phyloP scores from a whole-genome alignment of 2,888 invertebrate species.

The Latheticus oryzae region DNA sequence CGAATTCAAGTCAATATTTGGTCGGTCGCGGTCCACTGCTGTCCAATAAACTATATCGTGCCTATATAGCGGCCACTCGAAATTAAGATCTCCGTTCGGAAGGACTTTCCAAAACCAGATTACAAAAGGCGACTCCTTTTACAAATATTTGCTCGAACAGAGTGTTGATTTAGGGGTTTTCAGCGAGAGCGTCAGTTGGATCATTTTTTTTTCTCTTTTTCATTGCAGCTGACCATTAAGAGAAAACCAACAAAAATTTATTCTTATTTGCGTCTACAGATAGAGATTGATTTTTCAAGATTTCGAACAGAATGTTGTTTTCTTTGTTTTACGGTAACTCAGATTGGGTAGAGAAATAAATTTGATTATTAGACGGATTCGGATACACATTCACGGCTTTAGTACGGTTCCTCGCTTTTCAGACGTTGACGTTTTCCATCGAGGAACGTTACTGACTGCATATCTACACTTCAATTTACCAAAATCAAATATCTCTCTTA shows the following conservation, averaged over 20 bases:
- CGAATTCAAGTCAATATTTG: constrained; percentile 49
- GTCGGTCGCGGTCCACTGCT: constrained; percentile 45
- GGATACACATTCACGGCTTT: constrained; percentile 7
- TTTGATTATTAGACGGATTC: constrained; percentile 13
- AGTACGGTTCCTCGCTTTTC: background rate
- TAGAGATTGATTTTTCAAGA: constrained; percentile 3
- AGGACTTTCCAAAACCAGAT: constrained; percentile 19
- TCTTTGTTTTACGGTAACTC: constrained; percentile 8
- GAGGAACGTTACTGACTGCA: background rate
- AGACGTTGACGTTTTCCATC: constrained; percentile 1
- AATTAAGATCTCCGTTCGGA: constrained; percentile 40
- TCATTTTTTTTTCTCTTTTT: constrained; percentile 7
- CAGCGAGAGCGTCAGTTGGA: constrained; percentile 3
- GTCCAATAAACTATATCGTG: constrained; percentile 48
- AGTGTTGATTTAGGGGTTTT: constrained; percentile 22
- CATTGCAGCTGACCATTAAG: no score
- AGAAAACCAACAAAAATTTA: no score
- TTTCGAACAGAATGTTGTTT: background rate
- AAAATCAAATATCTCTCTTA: no score
- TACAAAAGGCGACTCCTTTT: constrained; percentile 15
- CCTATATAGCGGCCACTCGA: constrained; percentile 32
- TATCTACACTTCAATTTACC: constrained; percentile 9
- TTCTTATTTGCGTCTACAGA: no score
- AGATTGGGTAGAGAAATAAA: constrained; percentile 5
- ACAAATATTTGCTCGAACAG: constrained; percentile 12